phyloP scores from a whole-genome alignment of 2,113 vertebrate genomes.

The Siphamia tubifer region DNA sequence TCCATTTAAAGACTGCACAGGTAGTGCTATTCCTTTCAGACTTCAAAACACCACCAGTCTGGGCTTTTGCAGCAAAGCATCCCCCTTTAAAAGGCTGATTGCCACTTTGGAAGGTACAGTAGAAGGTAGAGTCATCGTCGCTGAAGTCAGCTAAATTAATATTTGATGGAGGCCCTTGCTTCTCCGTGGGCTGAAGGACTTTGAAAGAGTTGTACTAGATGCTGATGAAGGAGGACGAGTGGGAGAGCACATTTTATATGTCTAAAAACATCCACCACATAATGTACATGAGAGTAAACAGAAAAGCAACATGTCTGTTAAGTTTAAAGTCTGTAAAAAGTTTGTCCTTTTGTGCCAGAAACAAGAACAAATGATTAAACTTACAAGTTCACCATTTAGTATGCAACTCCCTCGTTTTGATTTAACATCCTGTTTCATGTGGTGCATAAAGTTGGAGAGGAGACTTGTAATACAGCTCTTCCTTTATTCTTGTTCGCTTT shows the following conservation, averaged over 20 bases:
- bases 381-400: neutral
- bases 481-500: neutral
- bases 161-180: slow-evolving; percentile 49
- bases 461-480: neutral
- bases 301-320: neutral
- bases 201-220: slow-evolving; percentile 29
- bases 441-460: neutral
- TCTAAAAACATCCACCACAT: neutral
- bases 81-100: slow-evolving; percentile 16
- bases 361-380: neutral
- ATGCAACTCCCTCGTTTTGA: neutral
- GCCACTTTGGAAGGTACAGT: slow-evolving; percentile 11
- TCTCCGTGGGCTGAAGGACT: slow-evolving; percentile 26
- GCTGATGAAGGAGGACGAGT: neutral
- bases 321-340: neutral
- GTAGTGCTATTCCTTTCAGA: neutral
- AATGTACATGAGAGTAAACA: neutral
- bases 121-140: slow-evolving; percentile 32
- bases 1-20: slow-evolving; percentile 12
- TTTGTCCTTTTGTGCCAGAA: neutral
- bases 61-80: slow-evolving; percentile 33
- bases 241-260: neutral
- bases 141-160: slow-evolving; percentile 57
- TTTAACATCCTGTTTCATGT: neutral
- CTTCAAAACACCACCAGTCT: slow-evolving; percentile 23